Evolutionary conservation across 2,888 invertebrate genomes (phyloP).

Genomic region (Thera obeliscata): DNA sequence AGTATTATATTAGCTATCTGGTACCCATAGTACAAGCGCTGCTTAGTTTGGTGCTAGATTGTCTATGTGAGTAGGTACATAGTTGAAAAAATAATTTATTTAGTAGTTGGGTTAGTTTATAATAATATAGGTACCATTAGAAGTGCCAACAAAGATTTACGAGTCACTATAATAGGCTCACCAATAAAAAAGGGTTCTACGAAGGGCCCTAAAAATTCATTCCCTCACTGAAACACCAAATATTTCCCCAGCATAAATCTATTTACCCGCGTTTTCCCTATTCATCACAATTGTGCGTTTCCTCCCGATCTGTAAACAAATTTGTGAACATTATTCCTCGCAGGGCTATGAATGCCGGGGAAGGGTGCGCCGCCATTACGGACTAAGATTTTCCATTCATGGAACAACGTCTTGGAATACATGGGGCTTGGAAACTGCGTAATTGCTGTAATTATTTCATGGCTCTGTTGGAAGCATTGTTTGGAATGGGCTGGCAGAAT

Average conservation of each 20-base stretch:
- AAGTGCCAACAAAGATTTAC: not conserved
- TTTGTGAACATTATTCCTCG: conserved; percentile 79
- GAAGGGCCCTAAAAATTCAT: conserved; percentile 24
- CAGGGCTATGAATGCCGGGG: conserved; percentile 70
- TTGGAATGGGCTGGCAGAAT: not conserved
- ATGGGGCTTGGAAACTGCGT: conserved; percentile 62
- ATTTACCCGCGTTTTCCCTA: conserved; percentile 44
- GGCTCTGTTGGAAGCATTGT: conserved; percentile 20
- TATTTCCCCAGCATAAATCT: conserved; percentile 47
- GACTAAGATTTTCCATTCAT: conserved; percentile 77
- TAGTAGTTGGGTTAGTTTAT: too few species aligned
- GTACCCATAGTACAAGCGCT: too few species aligned
- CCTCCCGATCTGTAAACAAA: conserved; percentile 78
- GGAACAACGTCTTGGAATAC: conserved; percentile 65
- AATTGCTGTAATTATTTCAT: conserved; percentile 57
- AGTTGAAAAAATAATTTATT: too few species aligned
- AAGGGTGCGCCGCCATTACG: conserved; percentile 70
- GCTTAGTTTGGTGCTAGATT: too few species aligned
- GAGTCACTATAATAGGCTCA: not conserved
- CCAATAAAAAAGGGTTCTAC: conserved; percentile 13
- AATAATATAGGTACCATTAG: too few species aligned
- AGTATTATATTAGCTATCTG: too few species aligned
- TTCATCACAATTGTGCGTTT: conserved; percentile 51
- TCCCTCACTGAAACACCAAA: conserved; percentile 36
- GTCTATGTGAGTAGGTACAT: too few species aligned